Percentiles rank a stretch among this genome's conserved stretches.
phyloP scores from a whole-genome alignment of 1,140 invertebrate genomes.

The Trichonephila inaurata region DNA sequence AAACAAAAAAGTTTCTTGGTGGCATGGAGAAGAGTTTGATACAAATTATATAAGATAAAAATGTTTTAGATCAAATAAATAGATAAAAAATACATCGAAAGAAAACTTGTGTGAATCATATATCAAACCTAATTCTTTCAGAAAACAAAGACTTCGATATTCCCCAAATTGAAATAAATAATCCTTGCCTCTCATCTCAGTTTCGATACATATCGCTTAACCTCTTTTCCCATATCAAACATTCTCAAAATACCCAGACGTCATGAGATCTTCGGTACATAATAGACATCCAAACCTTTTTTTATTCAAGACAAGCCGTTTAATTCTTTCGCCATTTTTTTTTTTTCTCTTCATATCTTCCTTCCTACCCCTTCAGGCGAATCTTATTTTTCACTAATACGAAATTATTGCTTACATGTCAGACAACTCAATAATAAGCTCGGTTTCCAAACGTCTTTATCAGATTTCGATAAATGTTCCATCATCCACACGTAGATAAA shows the following conservation, averaged over 20 bases:
- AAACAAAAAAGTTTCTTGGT: no score
- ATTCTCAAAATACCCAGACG: neutral
- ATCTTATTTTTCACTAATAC: neutral
- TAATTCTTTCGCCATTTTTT: neutral
- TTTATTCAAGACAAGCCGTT: neutral
- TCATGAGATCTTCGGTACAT: neutral
- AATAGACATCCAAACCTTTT: neutral
- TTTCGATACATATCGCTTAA: neutral
- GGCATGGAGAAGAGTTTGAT: no score
- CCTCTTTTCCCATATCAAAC: neutral
- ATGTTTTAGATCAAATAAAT: no score
- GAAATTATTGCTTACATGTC: slow-evolving; percentile 15
- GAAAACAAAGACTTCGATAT: neutral
- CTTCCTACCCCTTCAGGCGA: neutral
- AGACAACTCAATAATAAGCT: slow-evolving; percentile 29
- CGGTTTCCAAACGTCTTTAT: slow-evolving; percentile 34
- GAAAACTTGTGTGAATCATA: no score
- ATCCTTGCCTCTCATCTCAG: neutral
- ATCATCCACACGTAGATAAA: neutral
- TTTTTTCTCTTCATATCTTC: neutral
- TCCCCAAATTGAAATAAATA: neutral
- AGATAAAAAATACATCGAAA: no score
- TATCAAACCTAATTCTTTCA: no score
- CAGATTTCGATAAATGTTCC: slow-evolving; percentile 9
- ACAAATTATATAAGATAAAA: no score